Evolutionary conservation across 2,888 invertebrate genomes (phyloP).

Genomic region (Andrena hattorfiana): DNA sequence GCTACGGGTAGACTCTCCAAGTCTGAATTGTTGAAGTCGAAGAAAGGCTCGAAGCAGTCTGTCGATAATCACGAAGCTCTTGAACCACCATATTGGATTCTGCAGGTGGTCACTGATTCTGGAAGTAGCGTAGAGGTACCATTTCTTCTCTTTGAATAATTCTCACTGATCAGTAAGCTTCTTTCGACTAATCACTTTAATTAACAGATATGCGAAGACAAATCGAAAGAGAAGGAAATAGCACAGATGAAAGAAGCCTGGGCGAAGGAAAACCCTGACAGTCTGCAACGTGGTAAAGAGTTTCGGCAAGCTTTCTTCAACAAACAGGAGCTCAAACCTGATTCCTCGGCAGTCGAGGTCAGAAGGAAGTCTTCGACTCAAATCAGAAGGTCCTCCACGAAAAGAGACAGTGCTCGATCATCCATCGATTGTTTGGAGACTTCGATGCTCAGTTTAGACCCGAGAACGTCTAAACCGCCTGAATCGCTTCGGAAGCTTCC

Average conservation of each 20-base stretch:
- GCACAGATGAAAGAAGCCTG: constrained; percentile 64
- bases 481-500: constrained; percentile 34
- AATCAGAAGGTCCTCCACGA: neutral
- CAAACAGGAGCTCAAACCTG: constrained; percentile 13
- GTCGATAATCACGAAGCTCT: constrained; percentile 15
- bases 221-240: constrained; percentile 61
- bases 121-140: constrained; percentile 59
- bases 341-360: neutral
- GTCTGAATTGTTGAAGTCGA: constrained; percentile 1
- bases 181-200: neutral
- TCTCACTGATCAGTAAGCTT: neutral
- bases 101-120: constrained; percentile 68
- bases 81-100: constrained; percentile 70
- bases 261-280: constrained; percentile 62
- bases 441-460: constrained; percentile 1
- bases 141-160: neutral
- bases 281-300: constrained; percentile 65
- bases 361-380: neutral
- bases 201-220: constrained; percentile 62
- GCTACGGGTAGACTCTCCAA: constrained; percentile 19
- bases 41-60: constrained; percentile 30
- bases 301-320: constrained; percentile 66
- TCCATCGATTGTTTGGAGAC: neutral
- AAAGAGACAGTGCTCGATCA: neutral
- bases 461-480: constrained; percentile 41